Conservation (phyloP, 2,113 vertebrate genomes). For the human region GRCh38 chr17:4082001-4082500, state of each 20-base stretch:
- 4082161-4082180: not conserved
- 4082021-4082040: not conserved
- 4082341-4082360: not conserved
- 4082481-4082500: constrained; percentile 93
- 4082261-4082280: not conserved
- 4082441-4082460: constrained; percentile 95
- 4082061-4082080: not conserved
- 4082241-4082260: not conserved
- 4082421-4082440: constrained; percentile 88
- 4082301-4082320: not conserved
- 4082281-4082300: not conserved
- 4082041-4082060: not conserved
- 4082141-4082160: not conserved
- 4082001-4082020: not conserved
- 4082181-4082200: not conserved
- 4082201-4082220: not conserved
- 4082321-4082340: not conserved
- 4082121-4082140: not conserved
- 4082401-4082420: not conserved
- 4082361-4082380: not conserved
- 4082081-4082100: not conserved
- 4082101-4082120: not conserved
- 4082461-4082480: constrained; percentile 95
- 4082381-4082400: not conserved
- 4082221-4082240: not conserved